phyloP scores from a whole-genome alignment of 1,140 invertebrate species.

The Meloidogyne exigua region DNA sequence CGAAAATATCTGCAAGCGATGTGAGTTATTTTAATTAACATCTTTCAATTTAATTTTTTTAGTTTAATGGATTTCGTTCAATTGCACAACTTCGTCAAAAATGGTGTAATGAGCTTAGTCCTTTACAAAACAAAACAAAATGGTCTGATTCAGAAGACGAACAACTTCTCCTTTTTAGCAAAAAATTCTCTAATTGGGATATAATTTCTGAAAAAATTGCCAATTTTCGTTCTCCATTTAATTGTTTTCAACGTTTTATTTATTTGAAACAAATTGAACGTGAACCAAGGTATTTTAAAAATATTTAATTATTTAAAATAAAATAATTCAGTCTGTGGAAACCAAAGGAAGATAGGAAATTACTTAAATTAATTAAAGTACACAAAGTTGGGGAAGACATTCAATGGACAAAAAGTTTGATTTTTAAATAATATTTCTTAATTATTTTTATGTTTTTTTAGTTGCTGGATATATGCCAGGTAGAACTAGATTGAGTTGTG shows the following conservation, averaged over 20 bases:
- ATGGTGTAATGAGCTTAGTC: slow-evolving; percentile 38
- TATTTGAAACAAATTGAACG: slow-evolving; percentile 11
- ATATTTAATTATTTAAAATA: no score
- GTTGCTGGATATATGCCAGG: slow-evolving; percentile 45
- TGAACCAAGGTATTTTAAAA: slow-evolving; percentile 15
- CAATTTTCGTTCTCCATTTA: slow-evolving; percentile 33
- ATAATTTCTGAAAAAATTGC: slow-evolving; percentile 29
- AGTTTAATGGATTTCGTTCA: slow-evolving; percentile 42
- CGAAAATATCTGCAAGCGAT: slow-evolving; percentile 37
- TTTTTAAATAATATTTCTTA: no score
- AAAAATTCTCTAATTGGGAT: slow-evolving; percentile 40
- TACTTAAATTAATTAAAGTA: slow-evolving; percentile 30
- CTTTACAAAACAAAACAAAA: slow-evolving; percentile 22
- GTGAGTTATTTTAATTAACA: slow-evolving; percentile 12
- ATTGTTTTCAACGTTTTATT: slow-evolving; percentile 40
- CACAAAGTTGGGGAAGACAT: slow-evolving; percentile 42
- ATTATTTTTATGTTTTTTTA: slow-evolving; percentile 30
- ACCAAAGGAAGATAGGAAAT: slow-evolving; percentile 37
- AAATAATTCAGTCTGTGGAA: slow-evolving; percentile 35
- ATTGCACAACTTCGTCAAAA: slow-evolving; percentile 43
- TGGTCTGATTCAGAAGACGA: slow-evolving; percentile 42
- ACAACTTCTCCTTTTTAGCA: slow-evolving; percentile 7
- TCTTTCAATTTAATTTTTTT: background rate
- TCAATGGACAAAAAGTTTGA: background rate
- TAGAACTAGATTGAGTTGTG: slow-evolving; percentile 34